Conservation (phyloP, 2,797 vertebrate species). For the Tarsius wallacei region DNA sequence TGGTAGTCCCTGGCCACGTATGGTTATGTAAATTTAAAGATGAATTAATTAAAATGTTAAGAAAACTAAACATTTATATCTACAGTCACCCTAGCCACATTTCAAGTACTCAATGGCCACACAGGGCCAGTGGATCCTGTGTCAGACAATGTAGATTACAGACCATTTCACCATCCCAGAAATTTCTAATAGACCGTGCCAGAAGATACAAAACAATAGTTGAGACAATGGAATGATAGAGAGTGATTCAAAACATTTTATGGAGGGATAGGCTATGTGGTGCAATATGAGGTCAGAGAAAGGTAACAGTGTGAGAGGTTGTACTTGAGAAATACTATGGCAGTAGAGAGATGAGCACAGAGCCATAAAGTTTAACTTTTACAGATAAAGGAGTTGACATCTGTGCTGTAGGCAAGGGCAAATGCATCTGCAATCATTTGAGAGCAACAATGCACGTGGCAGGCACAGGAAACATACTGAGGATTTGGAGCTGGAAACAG, state of each 20-base stretch:
- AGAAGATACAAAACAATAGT: background rate
- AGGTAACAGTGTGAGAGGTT: background rate
- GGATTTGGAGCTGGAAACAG: background rate
- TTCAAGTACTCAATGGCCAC: background rate
- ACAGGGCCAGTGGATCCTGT: background rate
- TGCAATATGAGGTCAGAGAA: conserved; percentile 21
- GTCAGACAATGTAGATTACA: background rate
- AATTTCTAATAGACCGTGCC: background rate
- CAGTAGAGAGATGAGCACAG: background rate
- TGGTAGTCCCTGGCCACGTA: background rate
- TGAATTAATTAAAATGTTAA: background rate
- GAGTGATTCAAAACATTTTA: background rate
- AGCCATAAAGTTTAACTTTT: background rate
- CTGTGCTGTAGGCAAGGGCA: background rate
- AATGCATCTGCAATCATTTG: background rate
- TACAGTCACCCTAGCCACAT: background rate
- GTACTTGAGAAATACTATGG: background rate
- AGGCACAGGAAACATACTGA: background rate
- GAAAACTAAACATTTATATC: background rate
- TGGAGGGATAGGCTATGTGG: background rate
- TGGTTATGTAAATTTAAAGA: background rate
- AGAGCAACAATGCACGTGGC: background rate
- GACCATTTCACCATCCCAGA: background rate
- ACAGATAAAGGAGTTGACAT: background rate
- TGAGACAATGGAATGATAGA: background rate